Conservation (phyloP, 1,140 invertebrate species). For the Trichonephila clavipes region DNA sequence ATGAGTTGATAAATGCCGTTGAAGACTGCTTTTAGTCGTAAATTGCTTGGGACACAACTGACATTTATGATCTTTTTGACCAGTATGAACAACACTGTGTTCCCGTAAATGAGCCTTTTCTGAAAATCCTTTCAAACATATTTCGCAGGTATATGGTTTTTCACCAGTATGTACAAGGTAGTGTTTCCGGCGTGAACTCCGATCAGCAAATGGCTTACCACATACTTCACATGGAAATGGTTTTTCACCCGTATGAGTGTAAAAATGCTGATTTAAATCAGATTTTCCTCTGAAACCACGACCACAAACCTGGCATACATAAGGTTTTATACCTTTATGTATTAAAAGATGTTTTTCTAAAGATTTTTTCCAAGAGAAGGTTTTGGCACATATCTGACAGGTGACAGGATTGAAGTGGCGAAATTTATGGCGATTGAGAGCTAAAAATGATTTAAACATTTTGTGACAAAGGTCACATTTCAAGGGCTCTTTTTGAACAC, state of each 20-base stretch:
- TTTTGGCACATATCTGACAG: slow-evolving; percentile 74
- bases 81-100: slow-evolving; percentile 24
- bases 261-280: slow-evolving; percentile 91
- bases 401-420: neutral
- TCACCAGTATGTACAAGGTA: slow-evolving; percentile 80
- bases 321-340: slow-evolving; percentile 92
- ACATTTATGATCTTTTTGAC: slow-evolving; percentile 1
- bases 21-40: neutral
- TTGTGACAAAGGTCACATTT: slow-evolving; percentile 25
- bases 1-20: slow-evolving; percentile 6
- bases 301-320: slow-evolving; percentile 89
- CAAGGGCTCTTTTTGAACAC: neutral
- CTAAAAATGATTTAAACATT: neutral
- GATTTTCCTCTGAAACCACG: slow-evolving; percentile 92
- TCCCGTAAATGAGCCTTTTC: slow-evolving; percentile 16
- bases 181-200: neutral
- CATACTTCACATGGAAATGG: slow-evolving; percentile 54
- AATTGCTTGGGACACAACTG: slow-evolving; percentile 10
- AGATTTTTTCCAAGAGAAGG: slow-evolving; percentile 78
- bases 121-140: slow-evolving; percentile 80
- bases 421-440: neutral
- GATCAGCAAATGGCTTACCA: slow-evolving; percentile 30
- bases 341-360: slow-evolving; percentile 93
- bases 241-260: slow-evolving; percentile 78
- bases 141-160: slow-evolving; percentile 80